phyloP scores from a whole-genome alignment of 2,888 invertebrate genomes.

The Cataglyphis cursor region DNA sequence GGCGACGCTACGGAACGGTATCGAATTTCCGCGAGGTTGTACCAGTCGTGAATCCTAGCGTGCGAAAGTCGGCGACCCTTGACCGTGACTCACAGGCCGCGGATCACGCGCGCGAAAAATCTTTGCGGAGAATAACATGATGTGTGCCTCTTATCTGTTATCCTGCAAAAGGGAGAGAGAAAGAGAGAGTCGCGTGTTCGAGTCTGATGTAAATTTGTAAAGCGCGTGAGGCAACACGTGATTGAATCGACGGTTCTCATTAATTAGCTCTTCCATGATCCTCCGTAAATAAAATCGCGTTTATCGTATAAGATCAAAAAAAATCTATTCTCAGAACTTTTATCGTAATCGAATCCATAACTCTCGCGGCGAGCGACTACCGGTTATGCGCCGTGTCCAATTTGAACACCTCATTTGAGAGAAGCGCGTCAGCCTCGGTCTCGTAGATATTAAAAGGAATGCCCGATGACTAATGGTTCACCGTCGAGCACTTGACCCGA shows the following conservation, averaged over 20 bases:
- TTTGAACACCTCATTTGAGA: slow-evolving; percentile 17
- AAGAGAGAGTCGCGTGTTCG: slow-evolving; percentile 5
- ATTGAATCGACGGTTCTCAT: not conserved
- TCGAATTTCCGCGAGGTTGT: slow-evolving; percentile 71
- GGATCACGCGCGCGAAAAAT: slow-evolving; percentile 52
- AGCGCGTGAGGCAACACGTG: not conserved
- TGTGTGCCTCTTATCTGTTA: slow-evolving; percentile 42
- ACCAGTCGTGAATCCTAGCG: slow-evolving; percentile 53
- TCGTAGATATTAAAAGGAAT: slow-evolving; percentile 31
- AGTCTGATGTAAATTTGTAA: slow-evolving; percentile 22
- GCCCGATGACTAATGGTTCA: slow-evolving; percentile 64
- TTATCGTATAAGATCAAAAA: not conserved
- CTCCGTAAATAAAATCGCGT: not conserved
- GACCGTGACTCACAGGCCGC: slow-evolving; percentile 58
- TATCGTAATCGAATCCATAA: slow-evolving; percentile 8
- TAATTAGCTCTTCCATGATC: not conserved
- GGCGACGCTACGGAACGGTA: slow-evolving; percentile 61
- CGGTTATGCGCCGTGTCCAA: slow-evolving; percentile 11
- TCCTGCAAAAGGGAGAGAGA: not conserved
- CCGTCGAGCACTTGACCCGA: slow-evolving; percentile 57
- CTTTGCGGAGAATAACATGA: slow-evolving; percentile 37
- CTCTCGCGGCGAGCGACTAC: slow-evolving; percentile 13
- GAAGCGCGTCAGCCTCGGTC: slow-evolving; percentile 4
- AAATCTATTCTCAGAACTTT: not conserved
- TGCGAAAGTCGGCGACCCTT: slow-evolving; percentile 66